A percentile compares a stretch with the other conserved stretches of the same genome.
phyloP scores from a whole-genome alignment of 2,113 vertebrate species.

The Petroica traversi region DNA sequence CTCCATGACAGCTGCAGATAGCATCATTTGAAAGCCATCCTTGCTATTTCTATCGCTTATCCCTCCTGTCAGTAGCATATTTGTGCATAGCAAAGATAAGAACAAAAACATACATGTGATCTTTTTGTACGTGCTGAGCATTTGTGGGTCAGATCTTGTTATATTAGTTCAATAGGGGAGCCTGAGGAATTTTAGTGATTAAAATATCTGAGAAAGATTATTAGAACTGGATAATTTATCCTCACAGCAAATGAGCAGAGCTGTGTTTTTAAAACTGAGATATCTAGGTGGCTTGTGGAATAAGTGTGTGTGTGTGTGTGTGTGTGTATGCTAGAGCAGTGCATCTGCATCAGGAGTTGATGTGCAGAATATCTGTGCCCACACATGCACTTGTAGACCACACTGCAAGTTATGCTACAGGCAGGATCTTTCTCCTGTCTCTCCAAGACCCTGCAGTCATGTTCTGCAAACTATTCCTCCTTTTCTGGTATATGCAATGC shows the following conservation, averaged over 20 bases:
- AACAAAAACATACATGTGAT: background rate
- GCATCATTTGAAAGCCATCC: background rate
- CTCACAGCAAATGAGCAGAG: background rate
- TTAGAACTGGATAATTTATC: background rate
- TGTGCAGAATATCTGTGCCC: background rate
- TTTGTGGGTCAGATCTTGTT: background rate
- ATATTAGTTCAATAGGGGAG: background rate
- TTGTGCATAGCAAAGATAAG: background rate
- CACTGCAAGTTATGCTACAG: background rate
- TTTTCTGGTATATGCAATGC: constrained; percentile 27
- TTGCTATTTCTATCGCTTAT: background rate
- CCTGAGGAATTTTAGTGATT: background rate
- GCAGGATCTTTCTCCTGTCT: background rate
- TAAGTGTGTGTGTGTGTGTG: background rate
- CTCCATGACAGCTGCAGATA: constrained; percentile 41
- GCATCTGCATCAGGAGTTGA: background rate
- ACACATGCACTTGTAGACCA: background rate
- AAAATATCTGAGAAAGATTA: background rate
- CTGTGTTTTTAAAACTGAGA: background rate
- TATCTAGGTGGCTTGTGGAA: background rate
- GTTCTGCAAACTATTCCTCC: background rate
- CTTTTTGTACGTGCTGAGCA: background rate
- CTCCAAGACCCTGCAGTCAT: background rate
- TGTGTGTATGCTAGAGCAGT: background rate
- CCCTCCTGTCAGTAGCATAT: background rate